Conservation (phyloP, 2,888 invertebrate genomes). For the Cephonodes hylas region DNA sequence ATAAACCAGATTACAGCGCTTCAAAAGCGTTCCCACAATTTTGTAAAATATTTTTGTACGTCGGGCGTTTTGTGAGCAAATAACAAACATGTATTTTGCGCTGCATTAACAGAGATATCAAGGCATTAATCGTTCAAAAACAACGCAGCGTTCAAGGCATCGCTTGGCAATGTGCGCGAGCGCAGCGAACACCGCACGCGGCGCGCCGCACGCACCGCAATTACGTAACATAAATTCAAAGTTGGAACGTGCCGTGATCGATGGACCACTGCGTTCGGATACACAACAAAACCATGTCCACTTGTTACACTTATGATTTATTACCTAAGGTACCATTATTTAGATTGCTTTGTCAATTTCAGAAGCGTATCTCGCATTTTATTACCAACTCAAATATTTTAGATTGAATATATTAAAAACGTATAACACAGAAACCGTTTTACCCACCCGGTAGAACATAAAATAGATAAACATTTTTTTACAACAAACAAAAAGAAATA, state of each 20-base stretch:
- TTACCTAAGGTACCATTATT: constrained; percentile 44
- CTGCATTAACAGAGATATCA: constrained; percentile 61
- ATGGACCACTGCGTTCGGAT: constrained; percentile 57
- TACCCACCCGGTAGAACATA: constrained; percentile 50
- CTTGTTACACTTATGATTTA: constrained; percentile 63
- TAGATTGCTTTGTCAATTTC: constrained; percentile 48
- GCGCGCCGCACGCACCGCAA: constrained; percentile 61
- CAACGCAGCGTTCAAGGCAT: constrained; percentile 51
- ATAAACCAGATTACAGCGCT: neutral
- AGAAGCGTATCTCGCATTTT: constrained; percentile 38
- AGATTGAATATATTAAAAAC: constrained; percentile 43
- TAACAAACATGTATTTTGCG: constrained; percentile 46
- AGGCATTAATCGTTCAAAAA: constrained; percentile 55
- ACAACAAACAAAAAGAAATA: constrained; percentile 37
- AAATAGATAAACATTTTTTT: constrained; percentile 55
- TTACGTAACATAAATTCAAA: constrained; percentile 75
- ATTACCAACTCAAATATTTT: constrained; percentile 37
- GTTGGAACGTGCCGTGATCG: constrained; percentile 64
- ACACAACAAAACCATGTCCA: constrained; percentile 59
- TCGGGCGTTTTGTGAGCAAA: constrained; percentile 31
- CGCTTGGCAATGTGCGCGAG: constrained; percentile 26
- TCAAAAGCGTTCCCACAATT: neutral
- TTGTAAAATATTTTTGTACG: constrained; percentile 7
- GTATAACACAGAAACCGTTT: constrained; percentile 36
- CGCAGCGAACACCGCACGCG: constrained; percentile 49